Percentiles rank a stretch among this genome's conserved stretches.
Evolutionary conservation across 2,888 invertebrate species (phyloP).

Genomic region (Rutpela maculata): DNA sequence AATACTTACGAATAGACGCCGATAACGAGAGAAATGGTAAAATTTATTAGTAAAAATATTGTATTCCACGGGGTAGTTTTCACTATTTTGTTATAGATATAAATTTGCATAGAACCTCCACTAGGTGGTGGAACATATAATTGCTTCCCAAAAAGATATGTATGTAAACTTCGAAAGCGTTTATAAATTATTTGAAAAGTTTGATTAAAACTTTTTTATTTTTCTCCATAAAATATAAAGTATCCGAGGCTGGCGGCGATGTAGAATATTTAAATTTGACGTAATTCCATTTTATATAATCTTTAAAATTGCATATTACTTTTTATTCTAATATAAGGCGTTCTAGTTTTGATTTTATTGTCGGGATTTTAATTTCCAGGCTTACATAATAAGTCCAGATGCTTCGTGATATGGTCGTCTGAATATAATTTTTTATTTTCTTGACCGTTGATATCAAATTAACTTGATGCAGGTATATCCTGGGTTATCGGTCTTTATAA

Average conservation of each 20-base stretch:
- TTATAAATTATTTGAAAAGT: conserved; percentile 19
- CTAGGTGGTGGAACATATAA: not conserved
- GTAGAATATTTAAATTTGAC: conserved; percentile 37
- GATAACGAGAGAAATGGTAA: too few species aligned
- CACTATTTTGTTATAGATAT: too few species aligned
- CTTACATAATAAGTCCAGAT: not conserved
- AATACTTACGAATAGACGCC: too few species aligned
- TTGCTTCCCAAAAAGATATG: not conserved
- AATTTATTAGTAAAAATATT: too few species aligned
- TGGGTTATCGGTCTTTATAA: too few species aligned
- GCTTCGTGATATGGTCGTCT: not conserved
- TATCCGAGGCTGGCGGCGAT: not conserved
- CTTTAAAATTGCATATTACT: conserved; percentile 36
- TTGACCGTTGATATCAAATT: too few species aligned
- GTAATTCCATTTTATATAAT: conserved; percentile 36
- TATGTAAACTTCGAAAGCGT: not conserved
- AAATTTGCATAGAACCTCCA: too few species aligned
- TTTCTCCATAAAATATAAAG: not conserved
- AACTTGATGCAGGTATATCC: too few species aligned
- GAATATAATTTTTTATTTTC: too few species aligned
- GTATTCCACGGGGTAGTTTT: too few species aligned
- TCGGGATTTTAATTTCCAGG: not conserved
- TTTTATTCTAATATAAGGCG: conserved; percentile 33
- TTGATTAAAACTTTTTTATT: conserved; percentile 9
- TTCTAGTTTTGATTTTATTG: conserved; percentile 31